Conservation (phyloP, 2,888 invertebrate species). For the Sceliomorpha sp. region DNA sequence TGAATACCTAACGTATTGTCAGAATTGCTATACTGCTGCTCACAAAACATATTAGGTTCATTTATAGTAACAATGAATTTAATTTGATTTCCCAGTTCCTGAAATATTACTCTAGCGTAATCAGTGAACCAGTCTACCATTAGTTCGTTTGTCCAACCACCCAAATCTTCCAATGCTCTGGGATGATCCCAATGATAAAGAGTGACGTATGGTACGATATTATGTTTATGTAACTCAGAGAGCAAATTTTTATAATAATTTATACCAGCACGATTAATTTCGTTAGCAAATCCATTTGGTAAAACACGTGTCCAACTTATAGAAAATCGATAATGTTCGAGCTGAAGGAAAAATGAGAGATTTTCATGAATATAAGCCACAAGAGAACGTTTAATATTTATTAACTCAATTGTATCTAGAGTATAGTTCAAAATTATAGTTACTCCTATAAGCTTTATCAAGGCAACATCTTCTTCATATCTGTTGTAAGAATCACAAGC, state of each 20-base stretch:
- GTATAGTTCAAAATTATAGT: too few relatives aligned
- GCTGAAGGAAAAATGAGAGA: conserved; percentile 19
- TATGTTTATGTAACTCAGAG: conserved; percentile 81
- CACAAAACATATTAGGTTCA: conserved; percentile 80
- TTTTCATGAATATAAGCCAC: too few relatives aligned
- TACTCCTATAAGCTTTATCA: conserved; percentile 55
- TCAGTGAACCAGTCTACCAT: conserved; percentile 83
- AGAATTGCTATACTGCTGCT: too few relatives aligned
- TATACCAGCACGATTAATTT: conserved; percentile 83
- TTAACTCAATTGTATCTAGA: too few relatives aligned
- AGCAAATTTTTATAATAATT: conserved; percentile 84
- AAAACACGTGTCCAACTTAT: conserved; percentile 86
- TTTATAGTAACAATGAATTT: conserved; percentile 86
- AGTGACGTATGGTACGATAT: conserved; percentile 84
- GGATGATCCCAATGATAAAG: conserved; percentile 87
- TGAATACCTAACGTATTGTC: too few relatives aligned
- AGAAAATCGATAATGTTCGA: conserved; percentile 82
- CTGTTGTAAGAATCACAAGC: conserved; percentile 70
- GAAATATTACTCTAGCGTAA: conserved; percentile 83
- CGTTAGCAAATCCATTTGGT: conserved; percentile 83
- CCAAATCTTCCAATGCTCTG: conserved; percentile 82
- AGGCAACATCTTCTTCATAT: conserved; percentile 62
- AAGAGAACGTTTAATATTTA: too few relatives aligned
- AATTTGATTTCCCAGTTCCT: conserved; percentile 81
- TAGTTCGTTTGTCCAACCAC: conserved; percentile 85